Base-by-base conservation (phyloP, 2,888 invertebrate species). In the Masnerella sp. region DNA sequence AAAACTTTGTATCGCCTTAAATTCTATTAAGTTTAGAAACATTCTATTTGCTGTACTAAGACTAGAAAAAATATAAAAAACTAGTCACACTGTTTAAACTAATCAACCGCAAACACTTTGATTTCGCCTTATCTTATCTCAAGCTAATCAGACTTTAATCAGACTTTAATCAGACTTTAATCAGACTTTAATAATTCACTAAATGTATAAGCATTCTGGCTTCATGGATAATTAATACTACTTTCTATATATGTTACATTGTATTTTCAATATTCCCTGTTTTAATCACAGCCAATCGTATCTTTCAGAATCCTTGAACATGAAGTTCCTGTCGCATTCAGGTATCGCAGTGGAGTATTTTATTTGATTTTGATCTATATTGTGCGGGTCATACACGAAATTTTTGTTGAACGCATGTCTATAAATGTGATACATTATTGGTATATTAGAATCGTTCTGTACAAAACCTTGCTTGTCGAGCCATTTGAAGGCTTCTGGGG, bases 401-500 rank as follows among this genome's bases (percentile, higher is more conserved):
- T 42, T 18, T 42, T 42, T 47, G n/a, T 14, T 12, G 12, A 28
- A 28, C 8, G 47, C 25, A 9, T 47, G 47, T 47, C 47, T 47
- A 7, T 47, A 14, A 7, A 28, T 28, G 28, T 51, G 32, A 18
- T 51, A 51, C 1, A 51, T 14, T 1, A 51, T 32, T 7, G 51
- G 51, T 32, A 32, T 15, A 18, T 51, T 51, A 14, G 7, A 5
- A 8, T 15, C n/a, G n/a, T 32, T 51, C 18, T 32, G 51, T 7
- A 32, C 34, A 17, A 18, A 17, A 5, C 17, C 11, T 2, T 7
- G n/a, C 11, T 8, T 42, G 0, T 64, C 64, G 2, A 38, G 25
- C 11, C 12, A 22, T 8, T 18, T n/a, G 30, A 54, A 64, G 2
- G 49, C 38, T 5, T 64, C 36, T 3, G 64, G 64, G 2, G 49